Conservation (phyloP, 2,888 invertebrate species). For the Coelinius sp. region DNA sequence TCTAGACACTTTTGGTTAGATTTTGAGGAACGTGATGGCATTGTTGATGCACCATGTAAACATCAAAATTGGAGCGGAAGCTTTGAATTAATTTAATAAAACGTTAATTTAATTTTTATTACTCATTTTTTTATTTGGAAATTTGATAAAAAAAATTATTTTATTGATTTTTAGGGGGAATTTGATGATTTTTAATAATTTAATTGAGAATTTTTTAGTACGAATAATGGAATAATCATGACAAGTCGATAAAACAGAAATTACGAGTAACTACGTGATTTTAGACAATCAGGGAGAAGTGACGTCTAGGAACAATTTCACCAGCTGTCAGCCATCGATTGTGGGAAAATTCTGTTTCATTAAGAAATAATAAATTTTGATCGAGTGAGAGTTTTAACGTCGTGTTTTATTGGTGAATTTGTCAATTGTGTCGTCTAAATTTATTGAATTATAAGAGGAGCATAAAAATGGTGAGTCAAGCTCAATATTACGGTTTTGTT, state of each 20-base stretch:
- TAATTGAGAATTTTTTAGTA: too few species aligned
- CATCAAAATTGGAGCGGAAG: conserved; percentile 1
- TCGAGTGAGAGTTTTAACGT: background rate
- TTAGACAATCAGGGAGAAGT: conserved; percentile 25
- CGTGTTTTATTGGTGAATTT: background rate
- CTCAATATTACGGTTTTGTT: background rate
- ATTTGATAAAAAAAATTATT: background rate
- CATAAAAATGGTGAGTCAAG: conserved; percentile 8
- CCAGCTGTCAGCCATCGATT: conserved; percentile 66
- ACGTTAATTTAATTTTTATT: background rate
- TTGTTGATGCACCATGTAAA: background rate
- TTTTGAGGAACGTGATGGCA: background rate
- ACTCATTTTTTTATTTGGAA: background rate
- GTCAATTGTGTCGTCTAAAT: background rate
- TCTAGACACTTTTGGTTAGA: conserved; percentile 25
- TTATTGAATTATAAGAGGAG: background rate
- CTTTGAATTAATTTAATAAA: conserved; percentile 1
- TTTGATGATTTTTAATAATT: too few species aligned
- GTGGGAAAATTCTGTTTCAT: conserved; percentile 48
- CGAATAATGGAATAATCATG: too few species aligned
- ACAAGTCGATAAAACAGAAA: conserved; percentile 36
- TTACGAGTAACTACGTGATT: conserved; percentile 44
- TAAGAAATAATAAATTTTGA: conserved; percentile 36
- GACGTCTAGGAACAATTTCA: conserved; percentile 53
- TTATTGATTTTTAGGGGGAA: background rate